phyloP scores from a whole-genome alignment of 2,113 vertebrate species.

The Strix uralensis region DNA sequence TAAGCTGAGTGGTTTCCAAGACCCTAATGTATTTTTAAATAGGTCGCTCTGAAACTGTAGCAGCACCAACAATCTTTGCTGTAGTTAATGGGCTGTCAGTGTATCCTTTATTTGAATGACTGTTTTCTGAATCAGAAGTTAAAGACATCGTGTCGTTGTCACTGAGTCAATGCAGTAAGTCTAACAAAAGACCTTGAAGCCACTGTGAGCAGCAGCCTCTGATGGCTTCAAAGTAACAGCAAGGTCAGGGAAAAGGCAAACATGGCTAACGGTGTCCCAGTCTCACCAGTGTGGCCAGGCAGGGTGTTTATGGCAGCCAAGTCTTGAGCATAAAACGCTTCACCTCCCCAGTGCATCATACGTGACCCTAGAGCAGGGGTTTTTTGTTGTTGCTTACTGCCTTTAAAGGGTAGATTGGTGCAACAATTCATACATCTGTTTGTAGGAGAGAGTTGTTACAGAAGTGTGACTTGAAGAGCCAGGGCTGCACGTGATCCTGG shows the following conservation, averaged over 20 bases:
- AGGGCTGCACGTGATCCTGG: accelerated
- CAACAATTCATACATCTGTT: background rate
- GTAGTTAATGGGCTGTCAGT: constrained; percentile 73
- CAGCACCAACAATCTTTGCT: constrained; percentile 62
- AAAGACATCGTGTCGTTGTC: constrained; percentile 37
- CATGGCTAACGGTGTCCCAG: background rate
- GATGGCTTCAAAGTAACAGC: background rate
- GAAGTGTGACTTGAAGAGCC: background rate
- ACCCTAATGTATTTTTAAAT: constrained; percentile 73
- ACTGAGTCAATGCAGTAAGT: background rate
- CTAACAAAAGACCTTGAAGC: constrained; percentile 42
- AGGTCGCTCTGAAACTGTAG: constrained; percentile 56
- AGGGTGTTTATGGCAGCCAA: background rate
- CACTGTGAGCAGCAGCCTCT: background rate
- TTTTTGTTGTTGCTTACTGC: background rate
- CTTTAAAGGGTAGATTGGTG: background rate
- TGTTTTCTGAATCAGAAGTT: constrained; percentile 46
- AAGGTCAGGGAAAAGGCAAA: constrained; percentile 46
- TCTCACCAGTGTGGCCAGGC: accelerated
- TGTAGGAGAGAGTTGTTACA: background rate
- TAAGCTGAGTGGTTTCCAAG: constrained; percentile 46
- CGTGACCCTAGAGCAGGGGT: accelerated
- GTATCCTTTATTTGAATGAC: constrained; percentile 52
- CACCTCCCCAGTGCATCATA: accelerated
- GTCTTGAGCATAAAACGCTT: background rate